phyloP scores from a whole-genome alignment of 2,113 vertebrate species.

The Esox niger region DNA sequence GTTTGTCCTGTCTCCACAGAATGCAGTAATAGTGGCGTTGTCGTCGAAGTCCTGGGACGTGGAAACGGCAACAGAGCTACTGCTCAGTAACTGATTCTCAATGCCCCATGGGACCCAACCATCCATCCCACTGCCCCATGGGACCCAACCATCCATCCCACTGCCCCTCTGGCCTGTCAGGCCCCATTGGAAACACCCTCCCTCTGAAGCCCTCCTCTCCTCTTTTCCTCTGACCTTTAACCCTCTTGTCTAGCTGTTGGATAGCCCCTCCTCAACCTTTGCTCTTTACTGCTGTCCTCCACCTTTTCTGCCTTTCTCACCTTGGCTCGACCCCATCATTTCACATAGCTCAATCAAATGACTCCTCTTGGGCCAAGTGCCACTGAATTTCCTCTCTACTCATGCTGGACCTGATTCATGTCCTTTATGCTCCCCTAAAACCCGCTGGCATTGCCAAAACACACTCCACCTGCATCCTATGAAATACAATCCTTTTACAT shows the following conservation, averaged over 20 bases:
- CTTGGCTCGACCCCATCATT: conserved; percentile 34
- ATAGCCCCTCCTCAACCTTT: conserved; percentile 6
- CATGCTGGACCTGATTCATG: conserved; percentile 8
- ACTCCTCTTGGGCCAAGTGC: conserved; percentile 39
- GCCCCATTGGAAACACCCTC: conserved; percentile 20
- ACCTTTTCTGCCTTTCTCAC: conserved; percentile 17
- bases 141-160: conserved; percentile 4
- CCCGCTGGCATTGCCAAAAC: conserved; percentile 40
- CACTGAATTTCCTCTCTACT: conserved; percentile 32
- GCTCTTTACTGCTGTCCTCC: conserved; percentile 54
- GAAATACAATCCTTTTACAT: conserved; percentile 66
- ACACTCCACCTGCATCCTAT: conserved; percentile 44
- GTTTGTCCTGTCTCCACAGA: conserved; percentile 69
- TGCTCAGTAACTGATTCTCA: conserved; percentile 95
- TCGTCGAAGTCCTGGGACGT: conserved; percentile 99
- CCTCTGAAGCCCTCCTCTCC: conserved; percentile 40
- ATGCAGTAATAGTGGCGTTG: conserved; percentile 99
- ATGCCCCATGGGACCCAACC: conserved; percentile 24
- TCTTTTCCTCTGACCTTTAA: not conserved
- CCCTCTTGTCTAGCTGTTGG: not conserved
- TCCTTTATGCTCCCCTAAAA: conserved; percentile 5
- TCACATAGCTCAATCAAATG: conserved; percentile 50
- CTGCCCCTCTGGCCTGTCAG: conserved; percentile 25
- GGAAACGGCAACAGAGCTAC: conserved; percentile 96
- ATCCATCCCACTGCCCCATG: conserved; percentile 26